A percentile compares a stretch with the other conserved stretches of the same genome.
These are phyloP conservation scores for Mus caroli DNA, from an alignment of 2,797 vertebrate genomes.

Conservation along the genomic window DNA sequence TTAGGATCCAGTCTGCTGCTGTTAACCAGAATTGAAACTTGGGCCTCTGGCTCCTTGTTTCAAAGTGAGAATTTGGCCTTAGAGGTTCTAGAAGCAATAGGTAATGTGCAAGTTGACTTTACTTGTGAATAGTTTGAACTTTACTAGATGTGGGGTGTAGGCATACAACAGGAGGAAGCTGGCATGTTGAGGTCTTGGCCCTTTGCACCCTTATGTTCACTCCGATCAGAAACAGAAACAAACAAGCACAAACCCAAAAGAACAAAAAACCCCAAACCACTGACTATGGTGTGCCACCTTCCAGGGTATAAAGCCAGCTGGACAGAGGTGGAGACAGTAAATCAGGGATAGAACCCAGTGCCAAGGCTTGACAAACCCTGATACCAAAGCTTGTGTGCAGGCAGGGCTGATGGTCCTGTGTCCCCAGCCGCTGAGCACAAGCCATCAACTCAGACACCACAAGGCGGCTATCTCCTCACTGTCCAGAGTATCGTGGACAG, in stretches of 20 bases:
- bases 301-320: not conserved
- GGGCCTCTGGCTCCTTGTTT: not conserved
- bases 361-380: not conserved
- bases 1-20: not conserved
- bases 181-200: not conserved
- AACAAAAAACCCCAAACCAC: not conserved
- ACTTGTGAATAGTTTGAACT: constrained; percentile 20
- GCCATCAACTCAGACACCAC: not conserved
- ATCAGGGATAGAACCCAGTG: not conserved
- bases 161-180: not conserved
- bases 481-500: too few relatives aligned
- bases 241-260: not conserved
- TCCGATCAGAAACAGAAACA: not conserved
- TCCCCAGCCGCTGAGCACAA: not conserved
- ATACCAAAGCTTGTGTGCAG: not conserved
- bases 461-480: not conserved
- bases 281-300: constrained; percentile 2
- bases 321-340: not conserved
- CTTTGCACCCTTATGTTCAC: not conserved
- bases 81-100: not conserved
- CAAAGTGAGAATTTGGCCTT: not conserved
- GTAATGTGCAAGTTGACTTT: not conserved
- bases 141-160: not conserved
- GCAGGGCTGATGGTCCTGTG: not conserved
- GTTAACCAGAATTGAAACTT: not conserved